A percentile compares a stretch with the other conserved stretches of the same genome.
phyloP scores from a whole-genome alignment of 2,797 vertebrate genomes.

The Thamnophis elegans region DNA sequence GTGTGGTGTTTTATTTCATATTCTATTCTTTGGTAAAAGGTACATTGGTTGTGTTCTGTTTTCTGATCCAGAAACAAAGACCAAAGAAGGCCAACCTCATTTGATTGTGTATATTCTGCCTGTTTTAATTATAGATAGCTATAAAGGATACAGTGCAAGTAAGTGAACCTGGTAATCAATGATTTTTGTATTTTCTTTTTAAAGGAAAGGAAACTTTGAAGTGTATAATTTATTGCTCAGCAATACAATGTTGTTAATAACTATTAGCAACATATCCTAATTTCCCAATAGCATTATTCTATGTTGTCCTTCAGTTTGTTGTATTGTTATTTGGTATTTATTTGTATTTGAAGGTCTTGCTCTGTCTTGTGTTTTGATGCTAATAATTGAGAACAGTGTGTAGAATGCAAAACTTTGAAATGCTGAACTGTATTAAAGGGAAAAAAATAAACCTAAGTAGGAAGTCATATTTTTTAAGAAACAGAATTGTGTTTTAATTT shows the following conservation, averaged over 20 bases:
- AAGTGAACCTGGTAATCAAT: conserved; percentile 76
- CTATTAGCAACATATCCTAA: conserved; percentile 68
- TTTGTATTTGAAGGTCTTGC: conserved; percentile 81
- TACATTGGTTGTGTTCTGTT: conserved; percentile 69
- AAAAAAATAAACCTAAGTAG: conserved; percentile 75
- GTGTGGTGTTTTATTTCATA: conserved; percentile 51
- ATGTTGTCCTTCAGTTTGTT: conserved; percentile 72
- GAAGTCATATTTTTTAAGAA: conserved; percentile 62
- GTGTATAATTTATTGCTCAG: conserved; percentile 72
- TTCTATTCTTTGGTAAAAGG: conserved; percentile 64
- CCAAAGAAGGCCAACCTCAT: conserved; percentile 79
- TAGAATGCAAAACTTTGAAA: conserved; percentile 76
- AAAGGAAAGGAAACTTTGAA: conserved; percentile 58
- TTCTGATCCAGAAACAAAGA: conserved; percentile 76
- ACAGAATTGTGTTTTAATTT: conserved; percentile 47
- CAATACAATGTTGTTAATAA: conserved; percentile 72
- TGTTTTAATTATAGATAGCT: conserved; percentile 71
- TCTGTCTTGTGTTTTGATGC: conserved; percentile 77
- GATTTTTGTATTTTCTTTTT: conserved; percentile 68
- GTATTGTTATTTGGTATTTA: conserved; percentile 79
- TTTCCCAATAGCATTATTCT: conserved; percentile 74
- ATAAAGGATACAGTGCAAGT: conserved; percentile 74
- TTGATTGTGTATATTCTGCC: conserved; percentile 73
- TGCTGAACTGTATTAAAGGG: conserved; percentile 75
- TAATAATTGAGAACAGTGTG: conserved; percentile 74